Evolutionary conservation across 2,888 invertebrate genomes (phyloP).

Genomic region (Aporophyla lueneburgensis): DNA sequence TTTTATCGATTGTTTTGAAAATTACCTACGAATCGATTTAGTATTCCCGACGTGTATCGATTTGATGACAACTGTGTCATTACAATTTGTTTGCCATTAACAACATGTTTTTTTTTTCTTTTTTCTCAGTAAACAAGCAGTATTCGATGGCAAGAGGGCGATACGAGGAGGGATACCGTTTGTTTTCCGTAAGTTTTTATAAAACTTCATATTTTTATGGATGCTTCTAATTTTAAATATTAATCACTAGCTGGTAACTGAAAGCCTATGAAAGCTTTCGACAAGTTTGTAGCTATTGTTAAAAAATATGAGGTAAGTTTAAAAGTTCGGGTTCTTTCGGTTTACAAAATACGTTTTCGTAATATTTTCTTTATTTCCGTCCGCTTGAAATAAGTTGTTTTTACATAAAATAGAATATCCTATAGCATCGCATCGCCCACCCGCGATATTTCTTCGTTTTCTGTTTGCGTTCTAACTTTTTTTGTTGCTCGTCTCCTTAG

Average conservation of each 20-base stretch:
- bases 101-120: conserved; percentile 57
- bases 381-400: no score
- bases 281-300: conserved; percentile 7
- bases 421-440: no score
- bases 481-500: no score
- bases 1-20: conserved; percentile 37
- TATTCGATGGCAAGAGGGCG: conserved; percentile 98
- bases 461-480: no score
- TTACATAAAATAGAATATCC: no score
- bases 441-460: no score
- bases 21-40: conserved; percentile 39
- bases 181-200: conserved; percentile 97
- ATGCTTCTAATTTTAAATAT: conserved; percentile 19
- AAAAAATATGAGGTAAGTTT: conserved; percentile 5
- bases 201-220: conserved; percentile 3
- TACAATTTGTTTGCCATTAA: conserved; percentile 65
- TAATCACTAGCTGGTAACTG: neutral
- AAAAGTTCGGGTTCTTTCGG: neutral
- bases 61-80: conserved; percentile 50
- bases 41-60: conserved; percentile 49
- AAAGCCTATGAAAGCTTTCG: neutral
- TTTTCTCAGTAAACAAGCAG: conserved; percentile 95
- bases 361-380: no score
- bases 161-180: conserved; percentile 99
- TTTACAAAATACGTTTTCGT: neutral